phyloP scores from a whole-genome alignment of 2,113 vertebrate genomes.

The Pluvianellus socialis region DNA sequence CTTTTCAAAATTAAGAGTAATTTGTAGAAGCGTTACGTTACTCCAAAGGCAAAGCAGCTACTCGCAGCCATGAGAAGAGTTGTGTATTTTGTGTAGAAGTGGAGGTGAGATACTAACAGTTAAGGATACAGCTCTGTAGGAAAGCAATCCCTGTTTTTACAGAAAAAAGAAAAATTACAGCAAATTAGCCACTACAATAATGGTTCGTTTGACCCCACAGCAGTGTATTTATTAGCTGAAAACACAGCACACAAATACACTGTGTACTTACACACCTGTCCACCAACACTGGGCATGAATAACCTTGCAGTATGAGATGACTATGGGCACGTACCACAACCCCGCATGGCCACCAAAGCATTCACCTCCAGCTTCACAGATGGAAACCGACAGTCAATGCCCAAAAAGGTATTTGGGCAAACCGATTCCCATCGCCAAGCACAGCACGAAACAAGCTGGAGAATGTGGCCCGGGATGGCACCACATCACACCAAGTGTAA shows the following conservation, averaged over 20 bases:
- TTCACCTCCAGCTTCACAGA: not conserved
- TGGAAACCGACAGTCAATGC: not conserved
- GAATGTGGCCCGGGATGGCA: fast-evolving
- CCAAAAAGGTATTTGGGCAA: not conserved
- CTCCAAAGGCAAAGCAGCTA: not conserved
- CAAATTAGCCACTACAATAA: not conserved
- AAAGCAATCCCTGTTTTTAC: not conserved
- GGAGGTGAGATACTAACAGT: not conserved
- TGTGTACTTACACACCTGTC: not conserved
- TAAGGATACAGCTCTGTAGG: not conserved
- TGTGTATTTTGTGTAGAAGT: not conserved
- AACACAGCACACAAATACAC: not conserved
- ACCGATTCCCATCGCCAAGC: not conserved
- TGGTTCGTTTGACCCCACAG: fast-evolving
- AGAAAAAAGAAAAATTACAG: not conserved
- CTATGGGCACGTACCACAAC: fast-evolving
- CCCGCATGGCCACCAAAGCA: not conserved
- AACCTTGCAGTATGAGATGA: not conserved
- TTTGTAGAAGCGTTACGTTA: not conserved
- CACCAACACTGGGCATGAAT: not conserved
- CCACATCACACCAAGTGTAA: not conserved
- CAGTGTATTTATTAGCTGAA: not conserved
- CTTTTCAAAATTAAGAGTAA: not conserved
- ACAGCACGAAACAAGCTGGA: not conserved
- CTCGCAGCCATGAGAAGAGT: not conserved